These are phyloP conservation scores for Gnathonemus longibarbis DNA, from an alignment of 2,113 vertebrate species.

Conservation along the genomic window DNA sequence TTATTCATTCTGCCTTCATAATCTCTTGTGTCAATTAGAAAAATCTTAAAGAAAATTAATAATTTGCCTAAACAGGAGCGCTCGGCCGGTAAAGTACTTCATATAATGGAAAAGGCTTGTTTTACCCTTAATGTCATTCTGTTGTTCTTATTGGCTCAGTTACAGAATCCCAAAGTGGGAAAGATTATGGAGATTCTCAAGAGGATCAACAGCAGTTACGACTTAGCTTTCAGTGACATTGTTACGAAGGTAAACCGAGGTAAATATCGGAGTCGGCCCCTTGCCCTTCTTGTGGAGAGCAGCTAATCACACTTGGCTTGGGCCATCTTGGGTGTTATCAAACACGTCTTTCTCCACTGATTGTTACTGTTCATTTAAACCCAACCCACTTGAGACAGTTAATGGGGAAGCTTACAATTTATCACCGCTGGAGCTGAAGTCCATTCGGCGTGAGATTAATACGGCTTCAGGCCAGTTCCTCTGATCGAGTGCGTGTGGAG, in stretches of 20 bases:
- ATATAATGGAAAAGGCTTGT: neutral
- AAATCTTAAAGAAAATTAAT: neutral
- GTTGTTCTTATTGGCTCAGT: conserved; percentile 31
- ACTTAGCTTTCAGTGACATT: conserved; percentile 49
- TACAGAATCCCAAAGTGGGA: conserved; percentile 53
- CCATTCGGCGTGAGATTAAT: neutral
- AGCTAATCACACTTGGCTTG: neutral
- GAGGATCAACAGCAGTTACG: conserved; percentile 57
- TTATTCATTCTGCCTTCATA: neutral
- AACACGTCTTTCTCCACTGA: neutral
- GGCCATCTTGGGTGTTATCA: neutral
- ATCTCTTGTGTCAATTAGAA: neutral
- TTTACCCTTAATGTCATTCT: neutral
- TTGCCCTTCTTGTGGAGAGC: neutral
- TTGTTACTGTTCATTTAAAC: neutral
- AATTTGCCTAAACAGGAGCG: neutral
- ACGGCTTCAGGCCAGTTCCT: neutral
- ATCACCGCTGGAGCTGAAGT: neutral
- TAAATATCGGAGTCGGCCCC: conserved; percentile 13
- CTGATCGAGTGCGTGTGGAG: neutral
- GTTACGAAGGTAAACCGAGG: conserved; percentile 54
- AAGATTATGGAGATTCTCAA: conserved; percentile 52
- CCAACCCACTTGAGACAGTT: neutral
- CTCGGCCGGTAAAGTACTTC: neutral
- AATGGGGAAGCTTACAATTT: neutral